Evolutionary conservation across 1,140 invertebrate genomes (phyloP), one percentile per base, ranked within the genome.

Genomic region (Drosophila pseudoobscura): DNA sequence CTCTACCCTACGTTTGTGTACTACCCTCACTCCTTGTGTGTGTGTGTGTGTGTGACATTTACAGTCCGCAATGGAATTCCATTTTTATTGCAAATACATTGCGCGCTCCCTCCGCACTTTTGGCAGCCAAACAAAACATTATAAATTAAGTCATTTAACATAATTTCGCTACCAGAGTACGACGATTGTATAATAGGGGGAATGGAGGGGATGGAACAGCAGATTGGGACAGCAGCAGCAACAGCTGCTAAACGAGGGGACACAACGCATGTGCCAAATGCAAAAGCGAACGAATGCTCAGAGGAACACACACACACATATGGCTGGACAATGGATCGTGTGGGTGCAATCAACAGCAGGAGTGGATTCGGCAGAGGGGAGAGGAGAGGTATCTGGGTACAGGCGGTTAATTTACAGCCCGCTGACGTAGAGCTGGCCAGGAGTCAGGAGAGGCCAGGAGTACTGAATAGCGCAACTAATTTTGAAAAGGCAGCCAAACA

Each of bases 121-220:
- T 83, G 75, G 79, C 79, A 83, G 75, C 46, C 62, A 64, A 80
- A 85, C 73, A 79, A 87, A 82, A 73, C 70, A 83, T 88, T 72
- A 88, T 87, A 87, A 87, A 87, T 87, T 88, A 87, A 87, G 83
- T 70, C 78, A 87, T 87, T 87, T 87, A 87, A 82, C 75, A 78
- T 88, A 82, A 87, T 88, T 87, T 88, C 75, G 83, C 83, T 87
- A 88, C 80, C 79, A 83, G 59, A 61, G 78, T 60, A 56, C 29
- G 4, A 39, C 35, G 35, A 39, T 39, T 39, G 35, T 39, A 13
- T 39, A 39, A 39, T 35, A 3, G 29, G 24, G 26, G 26, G 39
- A 29, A 35, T 20, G 9, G 53, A 41, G 17, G 41, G 43, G 60
- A 31, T 51, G 35, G 59, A 26, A 13, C 24, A 24, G 24, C 24